Evolutionary conservation across 2,797 vertebrate genomes (phyloP).

Genomic region (Cynopterus sphinx): DNA sequence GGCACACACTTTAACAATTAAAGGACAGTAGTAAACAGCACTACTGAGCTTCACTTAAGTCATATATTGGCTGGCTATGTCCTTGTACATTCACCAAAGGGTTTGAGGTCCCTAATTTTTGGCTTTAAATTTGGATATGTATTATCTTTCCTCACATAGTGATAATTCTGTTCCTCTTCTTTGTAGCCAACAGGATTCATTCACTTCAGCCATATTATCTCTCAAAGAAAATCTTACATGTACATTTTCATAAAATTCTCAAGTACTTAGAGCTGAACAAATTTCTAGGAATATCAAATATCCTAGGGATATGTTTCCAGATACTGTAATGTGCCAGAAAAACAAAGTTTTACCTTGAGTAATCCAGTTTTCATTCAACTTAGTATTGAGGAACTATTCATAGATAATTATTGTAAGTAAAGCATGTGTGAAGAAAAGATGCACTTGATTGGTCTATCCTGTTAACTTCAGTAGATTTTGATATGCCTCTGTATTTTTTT

Average conservation of each 20-base stretch:
- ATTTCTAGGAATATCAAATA: background rate
- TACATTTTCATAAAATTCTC: background rate
- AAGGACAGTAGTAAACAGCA: background rate
- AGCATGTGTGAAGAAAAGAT: constrained; percentile 3
- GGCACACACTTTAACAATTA: background rate
- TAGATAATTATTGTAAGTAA: constrained; percentile 36
- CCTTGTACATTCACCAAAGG: background rate
- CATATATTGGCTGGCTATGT: background rate
- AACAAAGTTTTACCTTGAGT: background rate
- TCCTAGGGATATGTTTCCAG: background rate
- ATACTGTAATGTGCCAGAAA: background rate
- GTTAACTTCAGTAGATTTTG: constrained; percentile 33
- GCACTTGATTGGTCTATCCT: background rate
- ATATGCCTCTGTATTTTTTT: background rate
- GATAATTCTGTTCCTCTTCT: background rate
- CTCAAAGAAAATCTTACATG: background rate
- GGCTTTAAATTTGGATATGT: background rate
- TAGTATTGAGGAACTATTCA: background rate
- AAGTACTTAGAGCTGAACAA: background rate
- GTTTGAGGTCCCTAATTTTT: background rate
- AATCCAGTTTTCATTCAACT: background rate
- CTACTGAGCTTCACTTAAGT: background rate
- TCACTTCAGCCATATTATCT: background rate
- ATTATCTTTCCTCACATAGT: background rate
- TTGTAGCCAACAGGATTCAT: background rate